phyloP scores from a whole-genome alignment of 2,888 invertebrate species.

The Macaria liturata region DNA sequence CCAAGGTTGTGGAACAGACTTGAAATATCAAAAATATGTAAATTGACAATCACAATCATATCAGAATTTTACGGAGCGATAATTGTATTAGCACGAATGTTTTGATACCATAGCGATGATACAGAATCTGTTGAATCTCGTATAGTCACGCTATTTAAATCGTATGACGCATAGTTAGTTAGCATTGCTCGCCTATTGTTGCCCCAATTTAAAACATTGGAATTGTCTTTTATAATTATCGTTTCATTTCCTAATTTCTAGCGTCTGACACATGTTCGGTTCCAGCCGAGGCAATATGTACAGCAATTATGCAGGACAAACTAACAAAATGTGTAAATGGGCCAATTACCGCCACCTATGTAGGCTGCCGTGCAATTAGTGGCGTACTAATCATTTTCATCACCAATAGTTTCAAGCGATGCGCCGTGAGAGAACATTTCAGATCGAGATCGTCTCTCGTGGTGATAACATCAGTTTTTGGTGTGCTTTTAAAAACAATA shows the following conservation, averaged over 20 bases:
- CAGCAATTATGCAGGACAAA: constrained; percentile 75
- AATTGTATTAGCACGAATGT: constrained; percentile 26
- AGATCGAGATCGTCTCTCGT: constrained; percentile 69
- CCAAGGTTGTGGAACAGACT: constrained; percentile 9
- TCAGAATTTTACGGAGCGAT: constrained; percentile 11
- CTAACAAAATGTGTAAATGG: constrained; percentile 83
- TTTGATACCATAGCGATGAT: neutral
- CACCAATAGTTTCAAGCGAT: constrained; percentile 71
- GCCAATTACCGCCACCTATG: constrained; percentile 79
- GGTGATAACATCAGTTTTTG: constrained; percentile 57
- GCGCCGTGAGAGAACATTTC: constrained; percentile 59
- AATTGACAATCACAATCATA: constrained; percentile 12
- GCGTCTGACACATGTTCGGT: constrained; percentile 57
- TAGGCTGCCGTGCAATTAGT: constrained; percentile 81
- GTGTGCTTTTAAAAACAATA: constrained; percentile 9
- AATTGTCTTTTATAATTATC: constrained; percentile 28
- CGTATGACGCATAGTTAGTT: constrained; percentile 12
- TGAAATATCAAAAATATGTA: constrained; percentile 9
- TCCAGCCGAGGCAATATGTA: constrained; percentile 62
- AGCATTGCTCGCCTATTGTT: neutral
- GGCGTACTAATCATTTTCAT: constrained; percentile 80
- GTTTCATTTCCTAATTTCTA: constrained; percentile 56
- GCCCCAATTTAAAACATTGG: constrained; percentile 9
- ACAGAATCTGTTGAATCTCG: neutral
- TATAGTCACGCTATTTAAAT: constrained; percentile 1